These are phyloP conservation scores for Polyodon spathula DNA, from an alignment of 2,113 vertebrate species.

Conservation along the genomic window DNA sequence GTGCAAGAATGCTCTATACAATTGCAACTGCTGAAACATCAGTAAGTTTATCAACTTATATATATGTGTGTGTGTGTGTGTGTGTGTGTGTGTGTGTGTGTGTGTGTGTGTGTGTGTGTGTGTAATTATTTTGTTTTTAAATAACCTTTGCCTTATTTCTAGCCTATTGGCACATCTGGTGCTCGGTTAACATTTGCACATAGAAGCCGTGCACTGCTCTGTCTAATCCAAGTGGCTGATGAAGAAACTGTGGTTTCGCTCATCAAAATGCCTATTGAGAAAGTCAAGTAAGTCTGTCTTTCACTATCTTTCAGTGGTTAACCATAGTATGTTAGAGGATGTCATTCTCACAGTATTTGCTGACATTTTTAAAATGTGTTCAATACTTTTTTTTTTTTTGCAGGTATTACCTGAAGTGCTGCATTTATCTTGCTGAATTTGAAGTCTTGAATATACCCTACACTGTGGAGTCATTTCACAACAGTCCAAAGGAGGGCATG, in stretches of 20 bases:
- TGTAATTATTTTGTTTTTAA: not conserved
- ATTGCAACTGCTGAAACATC: constrained; percentile 69
- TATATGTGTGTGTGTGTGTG: not conserved
- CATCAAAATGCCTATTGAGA: constrained; percentile 65
- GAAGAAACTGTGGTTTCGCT: constrained; percentile 63
- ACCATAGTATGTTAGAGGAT: too few relatives aligned
- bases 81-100: too few relatives aligned
- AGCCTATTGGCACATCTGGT: constrained; percentile 63
- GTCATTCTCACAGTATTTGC: too few relatives aligned
- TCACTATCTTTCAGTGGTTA: not conserved
- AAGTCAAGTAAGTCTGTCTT: constrained; percentile 67
- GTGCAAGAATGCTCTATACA: constrained; percentile 67
- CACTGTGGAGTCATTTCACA: constrained; percentile 79
- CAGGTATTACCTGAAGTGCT: constrained; percentile 79
- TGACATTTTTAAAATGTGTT: not conserved
- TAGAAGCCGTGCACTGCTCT: constrained; percentile 74
- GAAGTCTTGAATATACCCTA: constrained; percentile 86
- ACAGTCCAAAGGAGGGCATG: constrained; percentile 86
- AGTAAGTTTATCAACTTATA: constrained; percentile 49
- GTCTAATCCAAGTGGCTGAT: constrained; percentile 74
- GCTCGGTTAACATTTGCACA: constrained; percentile 76
- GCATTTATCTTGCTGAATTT: constrained; percentile 78
- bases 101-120: too few relatives aligned
- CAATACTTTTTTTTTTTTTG: not conserved
- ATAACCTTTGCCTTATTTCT: not conserved